phyloP scores from a whole-genome alignment of 2,113 vertebrate species.

The Oxygymnocypris stewartii region DNA sequence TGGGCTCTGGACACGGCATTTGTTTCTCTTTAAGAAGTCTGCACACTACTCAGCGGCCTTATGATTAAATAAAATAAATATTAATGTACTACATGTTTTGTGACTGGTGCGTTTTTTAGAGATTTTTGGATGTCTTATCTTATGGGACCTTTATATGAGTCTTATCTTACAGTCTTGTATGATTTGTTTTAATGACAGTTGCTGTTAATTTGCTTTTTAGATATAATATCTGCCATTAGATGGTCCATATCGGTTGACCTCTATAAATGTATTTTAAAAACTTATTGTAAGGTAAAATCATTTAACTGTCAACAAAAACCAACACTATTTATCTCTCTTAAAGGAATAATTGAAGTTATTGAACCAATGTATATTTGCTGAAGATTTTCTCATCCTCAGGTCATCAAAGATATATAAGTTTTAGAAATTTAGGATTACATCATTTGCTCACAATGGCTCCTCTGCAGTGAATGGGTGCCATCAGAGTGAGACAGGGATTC shows the following conservation, averaged over 20 bases:
- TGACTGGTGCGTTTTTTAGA: background rate
- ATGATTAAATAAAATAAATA: slow-evolving; percentile 72
- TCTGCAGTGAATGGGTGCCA: too few species aligned
- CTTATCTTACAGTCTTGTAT: background rate
- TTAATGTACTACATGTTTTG: slow-evolving; percentile 10
- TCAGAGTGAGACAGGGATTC: too few species aligned
- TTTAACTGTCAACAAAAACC: too few species aligned
- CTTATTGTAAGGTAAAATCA: too few species aligned
- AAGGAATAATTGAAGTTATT: background rate
- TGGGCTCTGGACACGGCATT: slow-evolving; percentile 28
- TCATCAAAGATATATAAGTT: background rate
- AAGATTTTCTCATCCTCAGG: too few species aligned
- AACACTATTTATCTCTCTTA: background rate
- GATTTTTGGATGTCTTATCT: background rate
- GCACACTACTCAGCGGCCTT: slow-evolving; percentile 77
- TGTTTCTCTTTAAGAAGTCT: slow-evolving; percentile 60
- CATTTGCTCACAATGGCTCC: too few species aligned
- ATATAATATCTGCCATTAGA: too few species aligned
- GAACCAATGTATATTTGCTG: too few species aligned
- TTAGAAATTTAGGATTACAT: background rate
- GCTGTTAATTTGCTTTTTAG: too few species aligned
- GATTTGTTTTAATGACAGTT: background rate
- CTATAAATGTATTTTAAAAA: too few species aligned
- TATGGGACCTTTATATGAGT: too few species aligned
- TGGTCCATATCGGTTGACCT: too few species aligned